Percentiles rank a stretch among this genome's conserved stretches.
These are phyloP conservation scores for Melanotaenia parkinsoni DNA, from an alignment of 2,797 vertebrate genomes.

Conservation along the genomic window DNA sequence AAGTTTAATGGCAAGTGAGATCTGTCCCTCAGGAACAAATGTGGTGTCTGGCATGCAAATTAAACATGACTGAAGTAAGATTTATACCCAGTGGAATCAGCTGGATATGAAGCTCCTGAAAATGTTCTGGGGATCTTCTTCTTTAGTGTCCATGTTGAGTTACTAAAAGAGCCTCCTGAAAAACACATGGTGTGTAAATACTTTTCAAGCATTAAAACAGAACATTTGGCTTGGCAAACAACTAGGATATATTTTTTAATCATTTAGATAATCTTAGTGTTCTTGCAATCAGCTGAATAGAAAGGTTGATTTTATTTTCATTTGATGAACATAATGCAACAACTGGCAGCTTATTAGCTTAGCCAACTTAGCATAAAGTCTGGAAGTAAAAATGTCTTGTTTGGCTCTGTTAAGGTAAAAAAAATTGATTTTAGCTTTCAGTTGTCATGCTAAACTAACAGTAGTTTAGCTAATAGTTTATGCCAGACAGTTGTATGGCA, in stretches of 20 bases:
- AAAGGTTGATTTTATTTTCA: neutral
- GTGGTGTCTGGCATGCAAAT: neutral
- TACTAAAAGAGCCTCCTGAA: conserved; percentile 63
- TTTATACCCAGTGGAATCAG: conserved; percentile 64
- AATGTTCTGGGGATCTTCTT: conserved; percentile 67
- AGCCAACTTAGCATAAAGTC: neutral
- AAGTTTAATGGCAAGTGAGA: conserved; percentile 11
- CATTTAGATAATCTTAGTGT: neutral
- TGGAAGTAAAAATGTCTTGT: neutral
- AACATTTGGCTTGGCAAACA: neutral
- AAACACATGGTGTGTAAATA: neutral
- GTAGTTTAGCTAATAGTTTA: neutral
- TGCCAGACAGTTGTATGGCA: neutral
- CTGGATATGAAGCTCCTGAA: conserved; percentile 57
- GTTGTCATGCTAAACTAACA: neutral
- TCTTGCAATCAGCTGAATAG: neutral
- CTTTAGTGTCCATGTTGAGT: conserved; percentile 63
- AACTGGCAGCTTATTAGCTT: neutral
- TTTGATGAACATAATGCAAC: neutral
- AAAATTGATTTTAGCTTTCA: neutral
- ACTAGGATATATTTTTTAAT: neutral
- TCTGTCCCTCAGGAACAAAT: conserved; percentile 20
- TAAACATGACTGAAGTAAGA: neutral
- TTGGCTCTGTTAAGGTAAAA: neutral
- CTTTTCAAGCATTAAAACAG: too few relatives aligned